Conservation (phyloP, 2,113 vertebrate species). For the Astur gentilis region DNA sequence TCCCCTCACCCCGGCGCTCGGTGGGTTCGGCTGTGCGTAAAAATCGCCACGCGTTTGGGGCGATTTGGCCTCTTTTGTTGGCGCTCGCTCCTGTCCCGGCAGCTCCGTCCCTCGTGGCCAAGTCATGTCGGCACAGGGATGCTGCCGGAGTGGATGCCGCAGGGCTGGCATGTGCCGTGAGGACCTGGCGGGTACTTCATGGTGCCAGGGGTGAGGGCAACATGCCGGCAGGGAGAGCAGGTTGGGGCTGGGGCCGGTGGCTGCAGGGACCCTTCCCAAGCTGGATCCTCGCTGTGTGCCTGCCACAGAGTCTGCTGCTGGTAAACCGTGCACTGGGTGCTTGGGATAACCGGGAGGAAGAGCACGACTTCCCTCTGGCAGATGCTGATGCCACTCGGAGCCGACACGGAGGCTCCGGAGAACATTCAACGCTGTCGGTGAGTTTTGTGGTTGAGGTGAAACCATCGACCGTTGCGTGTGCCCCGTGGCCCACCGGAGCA, state of each 20-base stretch:
- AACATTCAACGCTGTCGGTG: slow-evolving; percentile 77
- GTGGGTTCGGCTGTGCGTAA: background rate
- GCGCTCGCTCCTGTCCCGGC: background rate
- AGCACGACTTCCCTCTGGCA: background rate
- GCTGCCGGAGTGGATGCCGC: background rate
- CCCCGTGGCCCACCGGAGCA: slow-evolving; percentile 30
- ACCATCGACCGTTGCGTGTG: slow-evolving; percentile 75
- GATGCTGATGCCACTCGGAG: no score
- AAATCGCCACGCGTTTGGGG: background rate
- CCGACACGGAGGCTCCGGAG: slow-evolving; percentile 50
- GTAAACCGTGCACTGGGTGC: background rate
- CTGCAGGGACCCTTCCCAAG: background rate
- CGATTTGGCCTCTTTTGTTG: background rate
- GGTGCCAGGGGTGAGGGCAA: background rate
- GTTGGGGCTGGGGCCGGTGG: background rate
- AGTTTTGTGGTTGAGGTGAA: slow-evolving; percentile 67
- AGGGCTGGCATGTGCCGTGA: background rate
- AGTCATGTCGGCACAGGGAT: background rate
- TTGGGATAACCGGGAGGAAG: background rate
- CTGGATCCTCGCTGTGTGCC: background rate
- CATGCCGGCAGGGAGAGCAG: background rate
- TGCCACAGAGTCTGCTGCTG: background rate
- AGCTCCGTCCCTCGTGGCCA: background rate
- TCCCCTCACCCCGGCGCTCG: no score
- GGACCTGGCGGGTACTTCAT: background rate